Conservation (phyloP, 1,140 invertebrate species). For the Trissolcus basalis region DNA sequence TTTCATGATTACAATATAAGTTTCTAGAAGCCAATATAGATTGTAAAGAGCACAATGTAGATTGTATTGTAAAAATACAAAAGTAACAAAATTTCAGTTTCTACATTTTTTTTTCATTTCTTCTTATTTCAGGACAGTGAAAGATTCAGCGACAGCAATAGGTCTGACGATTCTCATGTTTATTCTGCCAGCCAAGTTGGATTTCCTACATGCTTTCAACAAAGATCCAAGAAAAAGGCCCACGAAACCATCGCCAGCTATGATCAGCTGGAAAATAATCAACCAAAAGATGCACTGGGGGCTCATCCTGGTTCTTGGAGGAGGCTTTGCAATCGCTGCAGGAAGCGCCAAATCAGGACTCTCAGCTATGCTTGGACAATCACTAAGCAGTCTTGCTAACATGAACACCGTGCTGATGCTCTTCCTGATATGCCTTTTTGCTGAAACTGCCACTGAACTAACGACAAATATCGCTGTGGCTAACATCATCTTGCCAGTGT, state of each 20-base stretch:
- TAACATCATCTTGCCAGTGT: conserved; percentile 80
- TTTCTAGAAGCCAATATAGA: too few species aligned
- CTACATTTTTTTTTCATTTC: not conserved
- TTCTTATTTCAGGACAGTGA: conserved; percentile 71
- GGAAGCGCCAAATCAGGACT: conserved; percentile 87
- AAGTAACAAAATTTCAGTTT: not conserved
- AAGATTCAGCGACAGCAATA: conserved; percentile 90
- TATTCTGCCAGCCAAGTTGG: conserved; percentile 85
- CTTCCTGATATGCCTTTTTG: conserved; percentile 73
- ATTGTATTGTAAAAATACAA: too few species aligned
- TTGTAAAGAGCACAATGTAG: too few species aligned
- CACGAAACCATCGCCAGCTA: conserved; percentile 78
- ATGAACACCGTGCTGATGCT: conserved; percentile 68
- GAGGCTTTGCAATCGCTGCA: conserved; percentile 91
- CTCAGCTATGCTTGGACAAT: conserved; percentile 83
- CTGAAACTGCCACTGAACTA: conserved; percentile 79
- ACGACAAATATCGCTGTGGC: conserved; percentile 82
- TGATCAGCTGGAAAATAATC: conserved; percentile 87
- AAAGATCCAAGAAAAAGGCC: conserved; percentile 77
- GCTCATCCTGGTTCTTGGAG: conserved; percentile 85
- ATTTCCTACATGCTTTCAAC: conserved; percentile 83
- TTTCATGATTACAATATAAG: too few species aligned
- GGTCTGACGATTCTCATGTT: conserved; percentile 88
- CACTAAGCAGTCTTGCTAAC: conserved; percentile 74
- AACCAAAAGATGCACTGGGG: conserved; percentile 88